A percentile compares a stretch with the other conserved stretches of the same genome.
Evolutionary conservation across 1,140 invertebrate genomes (phyloP).

Genomic region (Triops cancriformis): DNA sequence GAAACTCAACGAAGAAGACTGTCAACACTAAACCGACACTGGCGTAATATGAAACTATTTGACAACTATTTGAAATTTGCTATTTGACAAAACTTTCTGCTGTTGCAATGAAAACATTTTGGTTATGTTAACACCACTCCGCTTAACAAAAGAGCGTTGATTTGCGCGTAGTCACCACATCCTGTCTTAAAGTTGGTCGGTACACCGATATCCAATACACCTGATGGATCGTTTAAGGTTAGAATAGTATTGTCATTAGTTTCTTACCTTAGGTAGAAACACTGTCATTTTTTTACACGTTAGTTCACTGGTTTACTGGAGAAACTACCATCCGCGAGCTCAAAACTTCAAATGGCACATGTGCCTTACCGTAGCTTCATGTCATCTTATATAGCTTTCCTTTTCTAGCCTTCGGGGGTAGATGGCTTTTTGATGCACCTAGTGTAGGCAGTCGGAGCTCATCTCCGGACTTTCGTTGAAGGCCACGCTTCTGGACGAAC

Average conservation of each 20-base stretch:
- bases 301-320: neutral
- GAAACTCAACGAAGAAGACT: no score
- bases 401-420: neutral
- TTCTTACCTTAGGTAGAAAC: neutral
- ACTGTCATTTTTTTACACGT: neutral
- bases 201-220: no score
- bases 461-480: neutral
- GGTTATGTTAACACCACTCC: no score
- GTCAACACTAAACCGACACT: no score
- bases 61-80: no score
- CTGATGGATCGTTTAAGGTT: no score
- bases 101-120: no score
- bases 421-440: neutral
- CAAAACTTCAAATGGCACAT: neutral
- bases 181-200: no score
- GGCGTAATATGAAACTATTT: no score
- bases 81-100: no score
- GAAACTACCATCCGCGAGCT: neutral
- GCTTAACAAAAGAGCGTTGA: no score
- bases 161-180: no score
- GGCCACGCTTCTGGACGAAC: neutral
- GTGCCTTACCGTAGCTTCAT: neutral
- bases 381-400: slow-evolving; percentile 4
- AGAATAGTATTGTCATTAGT: neutral
- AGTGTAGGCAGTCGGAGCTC: neutral